Evolutionary conservation across 2,888 invertebrate species (phyloP), one percentile per base, ranked within the genome.

Genomic region (Zelleria hepariella): DNA sequence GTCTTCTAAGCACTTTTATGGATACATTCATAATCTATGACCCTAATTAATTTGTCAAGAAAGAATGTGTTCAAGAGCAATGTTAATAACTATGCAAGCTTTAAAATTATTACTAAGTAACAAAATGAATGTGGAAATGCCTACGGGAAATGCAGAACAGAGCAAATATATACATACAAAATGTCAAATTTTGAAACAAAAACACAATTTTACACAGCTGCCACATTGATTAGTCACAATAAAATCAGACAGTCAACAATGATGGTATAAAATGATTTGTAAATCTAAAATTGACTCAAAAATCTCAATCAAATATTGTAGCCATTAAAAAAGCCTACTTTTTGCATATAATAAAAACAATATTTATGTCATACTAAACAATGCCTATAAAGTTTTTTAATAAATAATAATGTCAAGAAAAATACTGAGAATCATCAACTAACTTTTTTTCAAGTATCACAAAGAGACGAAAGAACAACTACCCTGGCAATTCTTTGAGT

Each of bases 381-480:
- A n/a, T n/a, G 5, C 20, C 49, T 49, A 49, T 7, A 55, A 27
- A 32, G 32, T 15, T 42, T 15, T 42, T 42, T 42, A 21, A 55
- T 15, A 26, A 55, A 55, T 26, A 55, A 55, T 25, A 20, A 32
- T 21, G 27, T 55, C 27, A 55, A 26, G 55, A 55, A n/a, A 55
- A 55, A 55, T 55, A 55, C 55, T 55, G 55, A 55, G 55, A 55
- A 27, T 55, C 55, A 0, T 23, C 5, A n/a, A n/a, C n/a, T n/a
- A n/a, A n/a, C n/a, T n/a, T 42, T 42, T 42, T 5, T 53, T 25
- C 10, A 24, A 55, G 8, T 55, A 55, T 27, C 26, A 55, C 5
- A 32, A 32, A 10, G 10, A 18, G 10, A n/a, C n/a, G 7, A 55
- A 55, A 27, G n/a, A 2, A 53, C 10, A 8, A 8, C 20, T 42